Percentiles rank a stretch among this genome's conserved stretches.
phyloP scores from a whole-genome alignment of 2,888 invertebrate species.

The Chloroclystis v-ata region DNA sequence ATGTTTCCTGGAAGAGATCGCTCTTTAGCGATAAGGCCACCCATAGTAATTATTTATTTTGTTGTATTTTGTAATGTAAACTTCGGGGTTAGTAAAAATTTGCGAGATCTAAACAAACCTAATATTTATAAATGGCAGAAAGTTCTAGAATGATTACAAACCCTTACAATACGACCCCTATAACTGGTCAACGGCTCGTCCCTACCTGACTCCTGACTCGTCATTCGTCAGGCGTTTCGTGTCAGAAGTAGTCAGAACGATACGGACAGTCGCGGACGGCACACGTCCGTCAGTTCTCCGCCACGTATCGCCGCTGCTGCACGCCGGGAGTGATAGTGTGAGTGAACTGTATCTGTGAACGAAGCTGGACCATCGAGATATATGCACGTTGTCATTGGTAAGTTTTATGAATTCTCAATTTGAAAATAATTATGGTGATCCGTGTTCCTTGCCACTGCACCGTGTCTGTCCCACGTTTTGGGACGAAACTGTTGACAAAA shows the following conservation, averaged over 20 bases:
- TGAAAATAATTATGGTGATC: no score
- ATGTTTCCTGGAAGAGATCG: no score
- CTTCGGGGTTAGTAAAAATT: no score
- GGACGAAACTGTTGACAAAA: no score
- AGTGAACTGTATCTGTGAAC: constrained; percentile 60
- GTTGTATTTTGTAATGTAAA: no score
- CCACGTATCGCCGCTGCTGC: constrained; percentile 53
- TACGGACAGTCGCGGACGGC: constrained; percentile 36
- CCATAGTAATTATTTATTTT: no score
- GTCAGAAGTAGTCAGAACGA: constrained; percentile 36
- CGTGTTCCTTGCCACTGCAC: no score
- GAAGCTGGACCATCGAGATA: constrained; percentile 48
- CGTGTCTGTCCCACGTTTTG: no score
- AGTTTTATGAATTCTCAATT: no score
- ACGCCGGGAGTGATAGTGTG: constrained; percentile 66
- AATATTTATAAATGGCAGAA: no score
- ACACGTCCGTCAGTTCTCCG: constrained; percentile 54
- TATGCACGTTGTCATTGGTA: constrained; percentile 60
- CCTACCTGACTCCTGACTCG: neutral
- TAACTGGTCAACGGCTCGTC: constrained; percentile 11
- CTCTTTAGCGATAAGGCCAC: no score
- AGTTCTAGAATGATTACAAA: no score
- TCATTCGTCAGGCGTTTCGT: neutral
- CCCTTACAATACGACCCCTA: constrained; percentile 3
- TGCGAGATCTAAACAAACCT: neutral